Conservation (phyloP, 2,113 vertebrate species). For the Hippopotamus amphibius region DNA sequence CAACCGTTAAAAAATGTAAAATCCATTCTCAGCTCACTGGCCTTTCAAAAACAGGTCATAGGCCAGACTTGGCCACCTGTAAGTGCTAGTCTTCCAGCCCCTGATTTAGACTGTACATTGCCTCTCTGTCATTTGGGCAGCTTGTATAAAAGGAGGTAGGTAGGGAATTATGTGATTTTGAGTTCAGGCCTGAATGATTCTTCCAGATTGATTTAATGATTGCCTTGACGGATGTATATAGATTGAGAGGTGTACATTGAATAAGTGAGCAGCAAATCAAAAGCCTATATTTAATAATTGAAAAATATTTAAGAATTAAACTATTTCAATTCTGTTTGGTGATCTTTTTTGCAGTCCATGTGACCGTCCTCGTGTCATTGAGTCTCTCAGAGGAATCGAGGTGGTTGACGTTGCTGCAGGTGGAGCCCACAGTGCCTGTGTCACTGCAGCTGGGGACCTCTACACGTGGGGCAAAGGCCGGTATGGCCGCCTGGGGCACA, state of each 20-base stretch:
- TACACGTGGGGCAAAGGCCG: constrained; percentile 99
- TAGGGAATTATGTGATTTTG: not conserved
- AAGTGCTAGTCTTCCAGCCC: not conserved
- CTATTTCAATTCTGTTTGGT: not conserved
- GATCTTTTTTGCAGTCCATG: constrained; percentile 91
- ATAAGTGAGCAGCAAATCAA: not conserved
- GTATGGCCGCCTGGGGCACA: constrained; percentile 96
- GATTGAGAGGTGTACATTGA: not conserved
- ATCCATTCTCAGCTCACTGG: not conserved
- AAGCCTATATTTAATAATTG: not conserved
- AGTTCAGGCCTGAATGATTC: not conserved
- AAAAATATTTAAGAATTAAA: not conserved
- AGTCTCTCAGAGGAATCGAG: constrained; percentile 96
- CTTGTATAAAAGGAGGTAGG: not conserved
- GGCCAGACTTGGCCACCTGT: too few relatives aligned
- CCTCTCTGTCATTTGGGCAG: not conserved
- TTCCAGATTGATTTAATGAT: not conserved
- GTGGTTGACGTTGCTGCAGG: constrained; percentile 97
- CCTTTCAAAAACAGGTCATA: not conserved
- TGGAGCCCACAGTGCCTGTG: constrained; percentile 97
- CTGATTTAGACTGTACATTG: not conserved
- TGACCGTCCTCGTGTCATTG: constrained; percentile 97
- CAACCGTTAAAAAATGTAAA: not conserved
- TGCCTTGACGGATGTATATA: not conserved
- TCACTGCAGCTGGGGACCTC: constrained; percentile 96